phyloP scores from a whole-genome alignment of 37 sponge, comb jelly and placozoan species.

The Hexactinellida sp. region DNA sequence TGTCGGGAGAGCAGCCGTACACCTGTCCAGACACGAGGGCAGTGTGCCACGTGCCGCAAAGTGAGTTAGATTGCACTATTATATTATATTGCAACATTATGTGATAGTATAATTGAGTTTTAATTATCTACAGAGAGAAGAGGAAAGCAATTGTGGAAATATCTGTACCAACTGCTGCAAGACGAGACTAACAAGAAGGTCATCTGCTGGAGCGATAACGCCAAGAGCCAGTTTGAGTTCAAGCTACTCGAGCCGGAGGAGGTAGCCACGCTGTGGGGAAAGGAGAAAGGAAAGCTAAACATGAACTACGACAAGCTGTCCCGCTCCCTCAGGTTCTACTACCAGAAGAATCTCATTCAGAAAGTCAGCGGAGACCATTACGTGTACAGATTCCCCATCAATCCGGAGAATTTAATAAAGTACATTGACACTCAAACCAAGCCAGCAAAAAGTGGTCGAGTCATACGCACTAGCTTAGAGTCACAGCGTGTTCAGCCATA shows the following conservation, averaged over 20 bases:
- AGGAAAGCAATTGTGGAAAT: constrained; percentile 77
- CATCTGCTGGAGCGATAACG: constrained; percentile 61
- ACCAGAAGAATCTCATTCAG: constrained; percentile 58
- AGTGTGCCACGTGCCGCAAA: constrained; percentile 2
- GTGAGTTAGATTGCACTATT: background rate
- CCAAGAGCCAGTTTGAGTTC: constrained; percentile 30
- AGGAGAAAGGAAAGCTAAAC: constrained; percentile 51
- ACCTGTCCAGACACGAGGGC: background rate
- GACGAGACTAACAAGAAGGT: constrained; percentile 32
- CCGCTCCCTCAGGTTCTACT: constrained; percentile 77
- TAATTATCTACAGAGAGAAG: constrained; percentile 21
- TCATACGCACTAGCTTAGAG: background rate
- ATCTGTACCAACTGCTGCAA: constrained; percentile 49
- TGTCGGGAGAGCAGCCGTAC: background rate
- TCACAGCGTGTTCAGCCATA: constrained; percentile 41
- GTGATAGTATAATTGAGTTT: too few relatives aligned
- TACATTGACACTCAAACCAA: constrained; percentile 38
- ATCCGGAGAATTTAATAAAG: constrained; percentile 46
- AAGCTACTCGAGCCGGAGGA: constrained; percentile 57
- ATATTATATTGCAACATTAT: too few relatives aligned
- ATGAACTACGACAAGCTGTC: constrained; percentile 83
- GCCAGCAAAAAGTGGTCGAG: constrained; percentile 26
- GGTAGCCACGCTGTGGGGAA: constrained; percentile 67
- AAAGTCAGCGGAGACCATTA: constrained; percentile 55
- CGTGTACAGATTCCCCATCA: constrained; percentile 51